A percentile compares a stretch with the other conserved stretches of the same genome.
These are phyloP conservation scores for Trachymyrmex septentrionalis DNA, from an alignment of 1,140 invertebrate genomes.

Conservation along the genomic window DNA sequence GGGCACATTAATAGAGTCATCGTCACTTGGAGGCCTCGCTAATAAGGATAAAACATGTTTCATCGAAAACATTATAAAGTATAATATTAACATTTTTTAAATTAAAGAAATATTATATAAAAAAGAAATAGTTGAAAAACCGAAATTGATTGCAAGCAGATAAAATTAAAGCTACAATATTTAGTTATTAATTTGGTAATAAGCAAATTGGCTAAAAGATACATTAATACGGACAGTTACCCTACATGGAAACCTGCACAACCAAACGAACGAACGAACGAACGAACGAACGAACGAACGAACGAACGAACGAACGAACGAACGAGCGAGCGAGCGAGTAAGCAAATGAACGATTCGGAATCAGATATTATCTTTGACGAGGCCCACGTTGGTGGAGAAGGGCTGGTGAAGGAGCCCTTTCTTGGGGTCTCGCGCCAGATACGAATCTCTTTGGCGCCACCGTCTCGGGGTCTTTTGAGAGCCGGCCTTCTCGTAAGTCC, in stretches of 20 bases:
- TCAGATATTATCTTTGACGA: conserved; percentile 86
- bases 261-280: conserved; percentile 34
- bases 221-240: no score
- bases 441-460: conserved; percentile 84
- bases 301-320: conserved; percentile 73
- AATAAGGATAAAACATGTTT: no score
- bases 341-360: conserved; percentile 82
- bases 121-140: no score
- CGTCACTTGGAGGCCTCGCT: no score
- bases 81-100: no score
- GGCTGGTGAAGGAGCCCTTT: conserved; percentile 66
- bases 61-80: no score
- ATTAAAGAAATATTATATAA: no score
- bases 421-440: conserved; percentile 80
- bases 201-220: no score
- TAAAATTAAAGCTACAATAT: no score
- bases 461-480: conserved; percentile 70
- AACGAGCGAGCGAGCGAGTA: conserved; percentile 41
- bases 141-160: no score
- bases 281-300: conserved; percentile 67
- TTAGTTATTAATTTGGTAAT: no score
- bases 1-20: no score
- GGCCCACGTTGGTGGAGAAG: conserved; percentile 70
- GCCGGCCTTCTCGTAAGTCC: conserved; percentile 60
- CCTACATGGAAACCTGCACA: conserved; percentile 79